Base-by-base conservation (phyloP, 2,113 vertebrate genomes). In the Lepus timidus region DNA sequence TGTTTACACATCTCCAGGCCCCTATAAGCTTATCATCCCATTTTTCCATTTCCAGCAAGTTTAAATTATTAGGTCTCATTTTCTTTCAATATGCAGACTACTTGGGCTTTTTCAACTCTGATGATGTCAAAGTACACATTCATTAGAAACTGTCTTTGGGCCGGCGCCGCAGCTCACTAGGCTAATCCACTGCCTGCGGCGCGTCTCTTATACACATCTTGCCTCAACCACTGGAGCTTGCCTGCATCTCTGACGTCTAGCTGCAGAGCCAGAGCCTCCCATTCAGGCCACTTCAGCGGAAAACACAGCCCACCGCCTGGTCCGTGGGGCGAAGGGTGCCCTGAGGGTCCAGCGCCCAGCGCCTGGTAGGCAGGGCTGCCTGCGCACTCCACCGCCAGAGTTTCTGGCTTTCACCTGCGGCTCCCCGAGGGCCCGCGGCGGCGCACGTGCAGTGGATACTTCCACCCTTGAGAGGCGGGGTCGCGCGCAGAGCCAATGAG, bases 381-480 rank as follows among this genome's bases (percentile, higher is more conserved):
- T 0, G 9, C 8, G 6, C 10, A n/a, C 20, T 1, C 29, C 0
- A 23, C 49, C 0, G 3, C 67, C 9, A 12, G 12, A 4, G 44
- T 62, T 88, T 74, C 65, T 3, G 79, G 68, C 49, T 89, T 96
- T 84, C 96, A 95, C 70, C 91, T 61, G 71, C 52, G 3, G 31
- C 22, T 39, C 25, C 44, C 44, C 3, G 25, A 65, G 36, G 61
- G 68, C 19, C 17, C 17, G 12, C 3, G 27, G 83, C 85, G 78
- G 83, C 85, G 78, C 97, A 95, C 94, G 96, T 96, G 96, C 93
- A 44, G 86, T 36, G 31, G 65, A 10, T 91, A 23, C 62, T 27
- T 80, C 97, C 96, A 80, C 94, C 92, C 62, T 36, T 27, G 16
- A 29, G 82, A 29, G 97, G 97, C 92, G 96, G 96, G 96, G 81